These are phyloP conservation scores for Tiphia femorata DNA, from an alignment of 2,888 invertebrate genomes.

Conservation along the genomic window DNA sequence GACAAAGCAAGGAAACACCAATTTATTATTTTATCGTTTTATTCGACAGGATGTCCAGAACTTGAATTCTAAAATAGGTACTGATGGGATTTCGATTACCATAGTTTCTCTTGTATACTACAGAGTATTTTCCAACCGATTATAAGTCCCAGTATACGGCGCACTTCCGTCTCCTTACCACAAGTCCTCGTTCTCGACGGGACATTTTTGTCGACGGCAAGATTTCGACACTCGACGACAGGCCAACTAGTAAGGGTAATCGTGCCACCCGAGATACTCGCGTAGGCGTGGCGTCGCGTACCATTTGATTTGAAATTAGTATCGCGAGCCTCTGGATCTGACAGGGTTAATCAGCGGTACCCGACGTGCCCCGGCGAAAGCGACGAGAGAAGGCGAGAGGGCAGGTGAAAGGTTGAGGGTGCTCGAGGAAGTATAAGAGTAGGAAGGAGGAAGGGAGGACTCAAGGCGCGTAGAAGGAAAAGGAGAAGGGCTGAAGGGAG, in stretches of 20 bases:
- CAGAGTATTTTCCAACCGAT: no score
- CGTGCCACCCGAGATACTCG: not conserved
- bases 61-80: no score
- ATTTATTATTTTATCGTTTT: not conserved
- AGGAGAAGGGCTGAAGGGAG: constrained; percentile 4
- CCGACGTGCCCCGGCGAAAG: constrained; percentile 41
- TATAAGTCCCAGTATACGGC: no score
- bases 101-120: no score
- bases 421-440: constrained; percentile 8
- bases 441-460: not conserved
- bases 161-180: no score
- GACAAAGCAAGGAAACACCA: not conserved
- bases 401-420: constrained; percentile 6
- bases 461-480: no score
- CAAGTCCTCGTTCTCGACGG: no score
- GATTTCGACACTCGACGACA: no score
- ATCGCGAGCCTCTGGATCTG: constrained; percentile 68
- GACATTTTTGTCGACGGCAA: no score
- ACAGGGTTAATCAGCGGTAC: constrained; percentile 67
- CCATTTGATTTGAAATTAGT: constrained; percentile 68
- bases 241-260: no score
- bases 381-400: constrained; percentile 21
- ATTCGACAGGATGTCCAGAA: not conserved
- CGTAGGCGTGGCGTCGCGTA: constrained; percentile 42
- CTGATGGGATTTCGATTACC: no score